These are phyloP conservation scores for Fabriciana adippe DNA, from an alignment of 2,888 invertebrate genomes.

Conservation along the genomic window DNA sequence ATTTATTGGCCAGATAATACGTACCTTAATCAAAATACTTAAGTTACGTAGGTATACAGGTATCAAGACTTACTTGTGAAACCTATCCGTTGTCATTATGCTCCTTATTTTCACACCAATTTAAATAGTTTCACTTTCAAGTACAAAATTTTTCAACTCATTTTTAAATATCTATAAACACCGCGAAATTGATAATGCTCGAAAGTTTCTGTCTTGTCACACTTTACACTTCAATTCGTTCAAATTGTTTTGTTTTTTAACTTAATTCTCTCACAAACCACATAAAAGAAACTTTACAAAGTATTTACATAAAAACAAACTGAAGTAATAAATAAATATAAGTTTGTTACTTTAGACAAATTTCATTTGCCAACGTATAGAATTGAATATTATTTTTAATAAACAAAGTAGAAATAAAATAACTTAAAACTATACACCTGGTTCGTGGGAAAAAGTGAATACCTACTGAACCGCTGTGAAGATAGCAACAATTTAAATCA, in stretches of 20 bases:
- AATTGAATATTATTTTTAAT: conserved; percentile 3
- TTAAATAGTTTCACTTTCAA: conserved; percentile 35
- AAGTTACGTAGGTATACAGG: conserved; percentile 26
- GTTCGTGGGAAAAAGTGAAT: conserved; percentile 38
- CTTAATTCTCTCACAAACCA: conserved; percentile 16
- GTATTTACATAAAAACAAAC: conserved; percentile 1
- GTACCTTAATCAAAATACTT: conserved; percentile 33
- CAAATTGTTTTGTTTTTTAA: conserved; percentile 38
- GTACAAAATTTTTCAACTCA: conserved; percentile 69
- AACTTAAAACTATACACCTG: conserved; percentile 36
- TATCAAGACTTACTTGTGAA: conserved; percentile 81
- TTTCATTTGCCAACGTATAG: neutral
- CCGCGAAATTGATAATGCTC: conserved; percentile 67
- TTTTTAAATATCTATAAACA: conserved; percentile 62
- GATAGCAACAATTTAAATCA: conserved; percentile 40
- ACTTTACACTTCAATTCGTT: conserved; percentile 53
- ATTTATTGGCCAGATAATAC: conserved; percentile 41
- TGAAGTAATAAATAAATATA: neutral
- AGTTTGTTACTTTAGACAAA: neutral
- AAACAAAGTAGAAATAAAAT: conserved; percentile 18
- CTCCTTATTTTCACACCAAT: conserved; percentile 24
- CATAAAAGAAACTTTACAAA: conserved; percentile 9
- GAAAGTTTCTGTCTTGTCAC: conserved; percentile 71
- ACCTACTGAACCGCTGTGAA: conserved; percentile 41
- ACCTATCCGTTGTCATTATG: conserved; percentile 83